Evolutionary conservation across 2,797 vertebrate genomes (phyloP).

Genomic region (Rhinoraja longicauda): DNA sequence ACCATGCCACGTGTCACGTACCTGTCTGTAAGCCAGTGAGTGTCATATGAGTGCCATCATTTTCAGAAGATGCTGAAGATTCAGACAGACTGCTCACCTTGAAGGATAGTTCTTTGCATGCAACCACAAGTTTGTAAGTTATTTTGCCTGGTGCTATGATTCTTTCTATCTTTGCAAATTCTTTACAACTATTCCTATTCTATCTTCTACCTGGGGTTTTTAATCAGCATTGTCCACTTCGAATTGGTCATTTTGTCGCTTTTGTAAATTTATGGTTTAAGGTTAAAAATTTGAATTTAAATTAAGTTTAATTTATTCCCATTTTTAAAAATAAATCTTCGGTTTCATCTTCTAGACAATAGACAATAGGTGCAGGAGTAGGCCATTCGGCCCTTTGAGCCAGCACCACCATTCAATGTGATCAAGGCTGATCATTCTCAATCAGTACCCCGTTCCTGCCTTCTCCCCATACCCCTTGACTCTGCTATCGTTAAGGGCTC

Average conservation of each 20-base stretch:
- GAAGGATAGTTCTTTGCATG: background rate
- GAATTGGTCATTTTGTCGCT: background rate
- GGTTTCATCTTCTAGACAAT: background rate
- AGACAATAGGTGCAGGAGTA: no score
- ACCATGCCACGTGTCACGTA: background rate
- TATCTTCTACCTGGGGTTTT: background rate
- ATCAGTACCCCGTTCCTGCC: no score
- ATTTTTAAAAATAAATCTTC: background rate
- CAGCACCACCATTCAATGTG: no score
- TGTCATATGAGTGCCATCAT: background rate
- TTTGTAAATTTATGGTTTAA: background rate
- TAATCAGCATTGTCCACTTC: background rate
- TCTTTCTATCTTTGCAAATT: background rate
- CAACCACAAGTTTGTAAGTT: background rate
- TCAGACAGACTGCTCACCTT: background rate
- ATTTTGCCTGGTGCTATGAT: background rate
- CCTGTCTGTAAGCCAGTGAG: background rate
- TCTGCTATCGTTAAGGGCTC: no score
- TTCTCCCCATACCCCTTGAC: no score
- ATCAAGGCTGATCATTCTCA: no score
- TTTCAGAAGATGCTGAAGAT: background rate
- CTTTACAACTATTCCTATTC: background rate
- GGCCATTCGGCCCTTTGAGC: no score
- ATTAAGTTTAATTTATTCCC: background rate
- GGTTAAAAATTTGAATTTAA: background rate